phyloP scores from a whole-genome alignment of 2,888 invertebrate species.

The Parapristionchus giblindavisi region DNA sequence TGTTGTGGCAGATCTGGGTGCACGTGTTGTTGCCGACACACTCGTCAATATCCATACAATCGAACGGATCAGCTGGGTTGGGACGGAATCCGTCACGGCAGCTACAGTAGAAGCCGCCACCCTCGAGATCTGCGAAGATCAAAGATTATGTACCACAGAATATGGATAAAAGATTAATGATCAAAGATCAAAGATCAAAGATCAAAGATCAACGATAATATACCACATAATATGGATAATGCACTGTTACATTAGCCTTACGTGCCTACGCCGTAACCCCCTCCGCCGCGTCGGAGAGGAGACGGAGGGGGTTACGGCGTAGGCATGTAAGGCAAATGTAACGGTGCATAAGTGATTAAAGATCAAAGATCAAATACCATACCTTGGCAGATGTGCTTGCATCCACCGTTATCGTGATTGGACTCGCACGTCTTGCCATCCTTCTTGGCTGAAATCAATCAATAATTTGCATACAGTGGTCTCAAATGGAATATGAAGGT shows the following conservation, averaged over 20 bases:
- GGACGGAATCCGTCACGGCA: slow-evolving; percentile 90
- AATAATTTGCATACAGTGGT: background rate
- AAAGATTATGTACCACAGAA: no score
- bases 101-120: slow-evolving; percentile 86
- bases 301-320: no score
- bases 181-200: no score
- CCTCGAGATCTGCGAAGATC: slow-evolving; percentile 70
- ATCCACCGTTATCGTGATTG: slow-evolving; percentile 85
- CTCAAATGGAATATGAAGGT: slow-evolving; percentile 17
- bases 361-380: slow-evolving; percentile 72
- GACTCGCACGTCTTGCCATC: slow-evolving; percentile 60
- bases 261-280: no score
- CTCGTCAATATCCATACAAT: slow-evolving; percentile 70
- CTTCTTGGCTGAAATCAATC: slow-evolving; percentile 55
- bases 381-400: slow-evolving; percentile 93
- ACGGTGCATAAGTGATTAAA: no score
- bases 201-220: no score
- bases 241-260: no score
- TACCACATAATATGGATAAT: no score
- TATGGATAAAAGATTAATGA: no score
- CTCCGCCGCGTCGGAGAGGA: no score
- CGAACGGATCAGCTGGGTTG: slow-evolving; percentile 61
- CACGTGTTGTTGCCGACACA: slow-evolving; percentile 80
- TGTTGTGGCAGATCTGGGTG: slow-evolving; percentile 89
- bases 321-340: no score